Conservation (phyloP, 2,888 invertebrate genomes). For the Amiota minor region DNA sequence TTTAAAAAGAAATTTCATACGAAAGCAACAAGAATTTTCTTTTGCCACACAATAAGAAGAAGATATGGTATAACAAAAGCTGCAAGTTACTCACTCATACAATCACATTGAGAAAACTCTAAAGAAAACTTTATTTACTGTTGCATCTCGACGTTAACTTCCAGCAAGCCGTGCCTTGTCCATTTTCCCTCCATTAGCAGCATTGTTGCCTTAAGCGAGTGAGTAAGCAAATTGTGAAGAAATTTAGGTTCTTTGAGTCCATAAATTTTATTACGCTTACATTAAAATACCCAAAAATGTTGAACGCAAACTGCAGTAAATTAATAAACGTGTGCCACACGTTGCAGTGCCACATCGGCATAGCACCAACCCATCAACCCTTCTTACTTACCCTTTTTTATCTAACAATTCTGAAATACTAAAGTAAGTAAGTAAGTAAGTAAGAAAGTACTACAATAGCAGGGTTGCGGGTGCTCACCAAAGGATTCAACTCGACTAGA, state of each 20-base stretch:
- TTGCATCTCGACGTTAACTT: constrained; percentile 22
- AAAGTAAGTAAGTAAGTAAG: too few relatives aligned
- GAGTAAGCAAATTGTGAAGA: constrained; percentile 29
- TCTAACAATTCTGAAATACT: too few relatives aligned
- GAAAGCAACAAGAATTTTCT: constrained; percentile 10
- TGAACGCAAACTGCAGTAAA: constrained; percentile 55
- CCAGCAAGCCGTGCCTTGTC: constrained; percentile 25
- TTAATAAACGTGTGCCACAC: constrained; percentile 58
- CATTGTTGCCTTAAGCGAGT: neutral
- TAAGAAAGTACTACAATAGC: too few relatives aligned
- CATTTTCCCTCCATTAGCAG: too few relatives aligned
- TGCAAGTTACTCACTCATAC: neutral
- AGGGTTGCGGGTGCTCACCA: too few relatives aligned
- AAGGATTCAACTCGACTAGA: too few relatives aligned
- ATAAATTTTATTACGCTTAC: constrained; percentile 60
- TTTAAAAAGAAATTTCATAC: constrained; percentile 21
- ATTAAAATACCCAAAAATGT: constrained; percentile 64
- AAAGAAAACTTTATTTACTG: constrained; percentile 20
- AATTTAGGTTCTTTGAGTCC: constrained; percentile 54
- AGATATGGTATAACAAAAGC: constrained; percentile 22
- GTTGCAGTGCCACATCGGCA: neutral
- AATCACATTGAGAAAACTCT: too few relatives aligned
- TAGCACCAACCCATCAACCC: too few relatives aligned
- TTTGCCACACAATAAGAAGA: constrained; percentile 12
- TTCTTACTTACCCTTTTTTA: too few relatives aligned